Evolutionary conservation across 2,113 vertebrate genomes (phyloP).

Genomic region (Ochotona curzoniae): DNA sequence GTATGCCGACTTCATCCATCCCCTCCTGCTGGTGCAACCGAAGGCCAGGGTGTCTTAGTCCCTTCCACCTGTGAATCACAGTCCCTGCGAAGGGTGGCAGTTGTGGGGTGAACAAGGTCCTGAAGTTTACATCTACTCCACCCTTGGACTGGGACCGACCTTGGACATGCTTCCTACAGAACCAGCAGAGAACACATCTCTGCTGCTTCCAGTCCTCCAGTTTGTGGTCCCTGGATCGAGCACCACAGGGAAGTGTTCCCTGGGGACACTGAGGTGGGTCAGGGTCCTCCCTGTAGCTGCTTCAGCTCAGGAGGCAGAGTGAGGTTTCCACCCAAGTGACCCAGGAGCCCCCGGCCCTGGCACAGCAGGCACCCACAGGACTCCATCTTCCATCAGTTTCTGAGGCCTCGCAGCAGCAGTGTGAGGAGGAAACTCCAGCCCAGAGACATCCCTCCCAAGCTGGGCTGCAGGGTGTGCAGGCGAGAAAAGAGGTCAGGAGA

Average conservation of each 20-base stretch:
- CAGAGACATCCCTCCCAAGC: too few species aligned
- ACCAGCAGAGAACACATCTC: background rate
- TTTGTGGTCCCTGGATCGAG: background rate
- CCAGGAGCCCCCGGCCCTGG: too few species aligned
- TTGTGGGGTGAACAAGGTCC: background rate
- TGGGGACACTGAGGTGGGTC: background rate
- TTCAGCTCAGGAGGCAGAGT: rapidly evolving
- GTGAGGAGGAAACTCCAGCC: too few species aligned
- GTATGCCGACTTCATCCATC: too few species aligned
- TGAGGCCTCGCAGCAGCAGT: too few species aligned
- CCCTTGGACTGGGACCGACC: background rate
- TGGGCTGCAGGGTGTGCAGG: too few species aligned
- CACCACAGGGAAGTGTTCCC: too few species aligned
- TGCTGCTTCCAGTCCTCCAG: background rate
- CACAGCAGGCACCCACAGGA: too few species aligned
- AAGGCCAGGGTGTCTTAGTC: too few species aligned
- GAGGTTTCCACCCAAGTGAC: background rate
- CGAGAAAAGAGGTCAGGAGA: background rate
- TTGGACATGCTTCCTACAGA: background rate
- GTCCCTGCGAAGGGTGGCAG: background rate
- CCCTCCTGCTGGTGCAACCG: too few species aligned
- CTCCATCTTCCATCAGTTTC: too few species aligned
- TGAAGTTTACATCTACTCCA: background rate
- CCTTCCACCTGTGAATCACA: background rate
- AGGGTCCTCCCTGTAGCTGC: background rate